Percentiles rank a stretch among this genome's conserved stretches.
Conservation (phyloP, 92 coral and sea anemone species). For the Pocillopora grandis region DNA sequence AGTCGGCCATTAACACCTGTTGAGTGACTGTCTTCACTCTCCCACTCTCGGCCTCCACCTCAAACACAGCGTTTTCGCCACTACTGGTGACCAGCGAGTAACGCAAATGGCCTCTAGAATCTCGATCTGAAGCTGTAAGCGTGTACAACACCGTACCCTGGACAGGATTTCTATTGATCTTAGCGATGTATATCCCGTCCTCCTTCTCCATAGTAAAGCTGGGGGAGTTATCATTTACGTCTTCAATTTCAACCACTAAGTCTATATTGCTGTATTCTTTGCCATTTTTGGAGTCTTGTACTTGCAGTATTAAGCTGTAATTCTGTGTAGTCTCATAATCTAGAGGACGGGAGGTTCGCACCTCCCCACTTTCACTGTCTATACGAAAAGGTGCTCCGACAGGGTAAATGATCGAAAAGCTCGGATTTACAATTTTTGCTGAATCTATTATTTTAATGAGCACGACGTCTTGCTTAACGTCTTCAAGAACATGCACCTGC, state of each 20-base stretch:
- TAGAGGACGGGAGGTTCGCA: conserved; percentile 50
- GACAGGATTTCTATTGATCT: conserved; percentile 70
- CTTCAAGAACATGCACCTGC: conserved; percentile 61
- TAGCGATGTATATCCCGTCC: conserved; percentile 61
- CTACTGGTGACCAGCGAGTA: conserved; percentile 59
- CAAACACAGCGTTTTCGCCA: conserved; percentile 36
- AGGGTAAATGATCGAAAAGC: conserved; percentile 77
- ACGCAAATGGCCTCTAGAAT: conserved; percentile 72
- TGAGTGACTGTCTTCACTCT: conserved; percentile 60
- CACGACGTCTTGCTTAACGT: conserved; percentile 42
- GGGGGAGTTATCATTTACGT: conserved; percentile 90
- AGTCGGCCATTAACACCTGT: conserved; percentile 44
- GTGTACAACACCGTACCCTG: conserved; percentile 69
- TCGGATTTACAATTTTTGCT: conserved; percentile 50
- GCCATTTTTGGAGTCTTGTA: conserved; percentile 50
- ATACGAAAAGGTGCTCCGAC: conserved; percentile 63
- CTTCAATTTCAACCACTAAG: conserved; percentile 61
- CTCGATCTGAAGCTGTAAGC: conserved; percentile 74
- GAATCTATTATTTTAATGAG: conserved; percentile 55
- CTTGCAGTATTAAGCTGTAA: conserved; percentile 69
- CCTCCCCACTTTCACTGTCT: conserved; percentile 54
- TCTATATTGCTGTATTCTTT: conserved; percentile 77
- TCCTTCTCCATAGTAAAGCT: conserved; percentile 60
- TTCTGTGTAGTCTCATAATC: conserved; percentile 72
- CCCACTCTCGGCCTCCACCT: conserved; percentile 46